phyloP scores from a whole-genome alignment of 2,797 vertebrate species.

The Sebastes minor region DNA sequence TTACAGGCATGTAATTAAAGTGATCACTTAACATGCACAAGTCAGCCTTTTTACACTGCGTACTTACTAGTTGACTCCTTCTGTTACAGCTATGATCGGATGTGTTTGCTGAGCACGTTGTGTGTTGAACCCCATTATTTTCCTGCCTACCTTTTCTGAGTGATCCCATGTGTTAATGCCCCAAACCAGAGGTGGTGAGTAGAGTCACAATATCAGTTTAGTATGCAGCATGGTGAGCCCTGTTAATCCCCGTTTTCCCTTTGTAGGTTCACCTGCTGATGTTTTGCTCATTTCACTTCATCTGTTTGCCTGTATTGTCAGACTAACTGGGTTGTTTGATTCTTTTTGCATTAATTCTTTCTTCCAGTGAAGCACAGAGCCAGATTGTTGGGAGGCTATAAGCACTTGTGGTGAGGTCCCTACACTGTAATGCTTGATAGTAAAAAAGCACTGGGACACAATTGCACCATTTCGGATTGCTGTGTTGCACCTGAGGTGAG shows the following conservation, averaged over 20 bases:
- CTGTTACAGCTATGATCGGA: neutral
- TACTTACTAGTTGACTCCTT: too few relatives aligned
- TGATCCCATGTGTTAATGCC: neutral
- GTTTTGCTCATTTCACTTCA: neutral
- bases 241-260: neutral
- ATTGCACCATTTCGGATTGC: neutral
- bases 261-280: neutral
- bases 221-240: neutral
- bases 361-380: neutral
- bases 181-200: neutral
- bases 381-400: neutral
- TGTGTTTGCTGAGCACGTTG: neutral
- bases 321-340: neutral
- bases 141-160: neutral
- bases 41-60: neutral
- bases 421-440: neutral
- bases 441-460: neutral
- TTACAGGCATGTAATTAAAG: neutral
- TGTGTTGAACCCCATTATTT: neutral
- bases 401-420: neutral
- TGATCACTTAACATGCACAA: neutral
- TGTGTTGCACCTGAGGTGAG: neutral
- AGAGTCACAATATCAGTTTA: neutral
- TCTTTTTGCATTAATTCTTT: neutral
- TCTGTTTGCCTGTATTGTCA: accelerated